Base-by-base conservation (phyloP, 2,888 invertebrate genomes). In the Buathra laborator region DNA sequence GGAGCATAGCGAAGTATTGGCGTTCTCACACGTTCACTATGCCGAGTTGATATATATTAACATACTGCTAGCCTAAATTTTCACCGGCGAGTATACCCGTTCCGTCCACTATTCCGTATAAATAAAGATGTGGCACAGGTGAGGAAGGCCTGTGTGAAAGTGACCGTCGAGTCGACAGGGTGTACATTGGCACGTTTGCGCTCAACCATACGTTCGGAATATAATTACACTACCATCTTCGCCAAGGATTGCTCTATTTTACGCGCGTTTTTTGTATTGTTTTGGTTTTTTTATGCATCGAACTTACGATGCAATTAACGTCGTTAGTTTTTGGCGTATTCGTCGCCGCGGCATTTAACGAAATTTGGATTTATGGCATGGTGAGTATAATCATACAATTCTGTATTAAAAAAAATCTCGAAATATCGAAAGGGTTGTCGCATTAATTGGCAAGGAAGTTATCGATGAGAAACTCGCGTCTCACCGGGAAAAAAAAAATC, bases 141-240 rank as follows among this genome's bases (percentile, higher is more conserved):
- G 88, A 89, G 87, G 87, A 89, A 89, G 90, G 86, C 89, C 89
- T 93, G 91, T 93, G 93, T 92, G 93, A 94, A 94, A 94, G 93
- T 93, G 89, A 90, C 89, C 87, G 86, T 86, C 87, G 89, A 84
- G 87, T 88, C 83, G 90, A 88, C 83, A 81, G 79, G 82, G 80
- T 76, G 80, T 74, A 51, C 64, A 62, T 14, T 16, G 62, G n/a
- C 71, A 12, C 46, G 5, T 14, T 37, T 7, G 6, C 43, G 10
- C 67, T 51, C 16, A 19, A 24, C 24, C 16, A 53, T n/a, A 24
- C 19, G 32, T 37, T 32, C 10, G 10, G 43, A 72, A 43, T 46
- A 29, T 44, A 43, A 59, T 70, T 53, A 62, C 19, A 37, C 4
- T 44, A 32, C 10, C 10, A 37, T 59, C 37, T 62, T 32, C 12